These are phyloP conservation scores for Ceratosolen solmsi DNA, from an alignment of 1,140 invertebrate genomes.

Conservation along the genomic window DNA sequence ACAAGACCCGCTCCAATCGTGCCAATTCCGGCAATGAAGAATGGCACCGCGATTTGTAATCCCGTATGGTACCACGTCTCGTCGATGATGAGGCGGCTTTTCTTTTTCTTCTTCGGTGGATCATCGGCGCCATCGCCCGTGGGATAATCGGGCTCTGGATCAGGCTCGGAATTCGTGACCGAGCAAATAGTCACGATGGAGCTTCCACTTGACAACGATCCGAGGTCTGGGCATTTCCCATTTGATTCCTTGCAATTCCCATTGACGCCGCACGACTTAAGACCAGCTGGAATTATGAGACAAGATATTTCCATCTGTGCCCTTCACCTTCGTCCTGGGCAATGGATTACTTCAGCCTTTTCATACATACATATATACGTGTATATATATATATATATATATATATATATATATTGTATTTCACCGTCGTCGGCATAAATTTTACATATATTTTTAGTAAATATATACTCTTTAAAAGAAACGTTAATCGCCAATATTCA, in stretches of 20 bases:
- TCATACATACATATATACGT: no score
- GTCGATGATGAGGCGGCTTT: slow-evolving; percentile 69
- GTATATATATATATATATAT: no score
- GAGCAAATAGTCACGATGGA: slow-evolving; percentile 68
- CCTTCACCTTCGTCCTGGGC: no score
- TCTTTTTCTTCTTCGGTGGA: slow-evolving; percentile 52
- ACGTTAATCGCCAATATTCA: no score
- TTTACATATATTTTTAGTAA: no score
- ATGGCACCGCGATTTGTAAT: slow-evolving; percentile 93
- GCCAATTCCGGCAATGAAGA: slow-evolving; percentile 93
- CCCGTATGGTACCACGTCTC: slow-evolving; percentile 85
- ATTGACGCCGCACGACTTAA: slow-evolving; percentile 52
- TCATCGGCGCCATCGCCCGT: slow-evolving; percentile 18
- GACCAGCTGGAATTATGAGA: slow-evolving; percentile 55
- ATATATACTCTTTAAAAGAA: no score
- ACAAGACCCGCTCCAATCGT: slow-evolving; percentile 94
- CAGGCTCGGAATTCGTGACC: slow-evolving; percentile 42
- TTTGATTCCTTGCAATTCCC: slow-evolving; percentile 21
- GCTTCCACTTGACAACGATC: slow-evolving; percentile 67
- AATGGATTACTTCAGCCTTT: no score
- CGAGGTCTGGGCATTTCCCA: slow-evolving; percentile 52
- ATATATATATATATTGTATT: no score
- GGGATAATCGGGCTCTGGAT: slow-evolving; percentile 20
- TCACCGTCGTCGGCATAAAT: no score
- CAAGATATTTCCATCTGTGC: background rate